These are phyloP conservation scores for Lasioglossum lativentre DNA, from an alignment of 2,888 invertebrate species.

Conservation along the genomic window DNA sequence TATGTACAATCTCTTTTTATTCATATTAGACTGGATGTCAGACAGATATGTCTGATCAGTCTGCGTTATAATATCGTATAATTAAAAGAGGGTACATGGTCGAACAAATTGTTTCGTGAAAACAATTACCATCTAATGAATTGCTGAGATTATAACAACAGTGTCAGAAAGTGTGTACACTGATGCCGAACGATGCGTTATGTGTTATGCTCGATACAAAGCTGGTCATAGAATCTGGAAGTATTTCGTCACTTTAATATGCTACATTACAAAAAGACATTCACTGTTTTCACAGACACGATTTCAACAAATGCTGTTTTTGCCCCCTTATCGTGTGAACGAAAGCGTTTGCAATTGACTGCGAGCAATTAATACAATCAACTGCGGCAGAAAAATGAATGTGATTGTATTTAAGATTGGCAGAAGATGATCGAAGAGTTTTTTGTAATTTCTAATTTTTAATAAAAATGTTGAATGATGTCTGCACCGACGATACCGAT, in stretches of 20 bases:
- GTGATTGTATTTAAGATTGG: slow-evolving; percentile 9
- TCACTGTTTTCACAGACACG: slow-evolving; percentile 45
- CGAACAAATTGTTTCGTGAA: slow-evolving; percentile 54
- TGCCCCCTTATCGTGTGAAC: background rate
- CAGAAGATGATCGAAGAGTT: slow-evolving; percentile 12
- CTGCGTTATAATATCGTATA: slow-evolving; percentile 48
- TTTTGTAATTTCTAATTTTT: slow-evolving; percentile 23
- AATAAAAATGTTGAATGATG: slow-evolving; percentile 22
- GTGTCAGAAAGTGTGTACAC: slow-evolving; percentile 70
- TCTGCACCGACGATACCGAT: slow-evolving; percentile 12
- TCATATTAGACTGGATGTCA: slow-evolving; percentile 60
- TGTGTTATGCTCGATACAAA: slow-evolving; percentile 37
- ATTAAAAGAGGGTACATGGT: slow-evolving; percentile 48
- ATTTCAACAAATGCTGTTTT: slow-evolving; percentile 21
- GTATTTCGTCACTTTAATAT: slow-evolving; percentile 46
- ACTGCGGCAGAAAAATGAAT: background rate
- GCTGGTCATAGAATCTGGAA: slow-evolving; percentile 41
- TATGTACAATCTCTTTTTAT: slow-evolving; percentile 73
- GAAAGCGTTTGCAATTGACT: slow-evolving; percentile 8
- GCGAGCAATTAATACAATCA: slow-evolving; percentile 9
- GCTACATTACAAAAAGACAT: slow-evolving; percentile 44
- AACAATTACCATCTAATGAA: slow-evolving; percentile 62
- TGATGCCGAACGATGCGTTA: slow-evolving; percentile 35
- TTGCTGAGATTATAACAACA: slow-evolving; percentile 72
- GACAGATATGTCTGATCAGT: slow-evolving; percentile 48